A percentile compares a stretch with the other conserved stretches of the same genome.
These are phyloP conservation scores for Aricia agestis DNA, from an alignment of 1,140 invertebrate genomes.

Conservation along the genomic window DNA sequence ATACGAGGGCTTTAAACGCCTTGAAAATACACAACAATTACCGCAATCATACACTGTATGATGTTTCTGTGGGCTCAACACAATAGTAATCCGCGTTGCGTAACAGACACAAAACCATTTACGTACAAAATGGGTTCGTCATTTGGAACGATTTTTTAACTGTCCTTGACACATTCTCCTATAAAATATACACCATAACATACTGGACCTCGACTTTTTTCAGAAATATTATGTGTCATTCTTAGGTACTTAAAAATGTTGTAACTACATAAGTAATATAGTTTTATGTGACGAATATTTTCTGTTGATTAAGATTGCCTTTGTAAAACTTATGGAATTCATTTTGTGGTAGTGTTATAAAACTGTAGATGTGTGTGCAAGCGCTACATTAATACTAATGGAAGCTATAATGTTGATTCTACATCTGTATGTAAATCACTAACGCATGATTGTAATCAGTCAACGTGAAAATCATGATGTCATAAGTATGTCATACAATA, in stretches of 20 bases:
- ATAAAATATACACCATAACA: background rate
- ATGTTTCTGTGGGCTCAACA: constrained; percentile 32
- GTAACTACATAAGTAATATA: too few species aligned
- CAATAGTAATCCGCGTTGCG: constrained; percentile 52
- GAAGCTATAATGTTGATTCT: background rate
- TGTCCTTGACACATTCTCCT: constrained; percentile 1
- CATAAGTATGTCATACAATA: background rate
- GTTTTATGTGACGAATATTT: too few species aligned
- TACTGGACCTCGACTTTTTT: too few species aligned
- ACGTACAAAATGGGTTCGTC: background rate
- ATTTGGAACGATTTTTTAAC: background rate
- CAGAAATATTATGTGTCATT: too few species aligned
- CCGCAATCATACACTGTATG: constrained; percentile 21
- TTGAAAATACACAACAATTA: constrained; percentile 22
- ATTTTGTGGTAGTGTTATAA: too few species aligned
- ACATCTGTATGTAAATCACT: background rate
- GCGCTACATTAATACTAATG: background rate
- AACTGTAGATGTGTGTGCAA: too few species aligned
- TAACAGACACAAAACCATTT: constrained; percentile 44
- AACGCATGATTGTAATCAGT: background rate
- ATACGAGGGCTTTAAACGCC: constrained; percentile 11
- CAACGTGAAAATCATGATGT: background rate
- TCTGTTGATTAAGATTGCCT: too few species aligned
- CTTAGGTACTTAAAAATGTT: too few species aligned
- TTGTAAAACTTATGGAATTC: too few species aligned